Evolutionary conservation across 2,797 vertebrate genomes (phyloP).

Genomic region (Lacerta agilis): DNA sequence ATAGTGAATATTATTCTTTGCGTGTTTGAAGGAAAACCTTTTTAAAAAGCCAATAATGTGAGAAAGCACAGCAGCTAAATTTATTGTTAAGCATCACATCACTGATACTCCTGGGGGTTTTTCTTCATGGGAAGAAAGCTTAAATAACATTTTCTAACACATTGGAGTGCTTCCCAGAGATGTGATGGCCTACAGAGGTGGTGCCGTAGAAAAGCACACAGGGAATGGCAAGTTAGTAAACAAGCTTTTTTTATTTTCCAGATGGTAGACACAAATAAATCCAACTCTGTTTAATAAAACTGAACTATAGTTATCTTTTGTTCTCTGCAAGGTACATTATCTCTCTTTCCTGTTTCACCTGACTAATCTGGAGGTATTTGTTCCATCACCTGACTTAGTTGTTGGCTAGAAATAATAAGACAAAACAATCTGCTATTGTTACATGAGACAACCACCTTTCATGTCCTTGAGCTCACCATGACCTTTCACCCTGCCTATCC

Average conservation of each 20-base stretch:
- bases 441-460: slow-evolving; percentile 83
- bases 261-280: slow-evolving; percentile 72
- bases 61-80: slow-evolving; percentile 78
- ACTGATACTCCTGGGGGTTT: slow-evolving; percentile 74
- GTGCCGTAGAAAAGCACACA: slow-evolving; percentile 68
- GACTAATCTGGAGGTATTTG: slow-evolving; percentile 83
- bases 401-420: slow-evolving; percentile 79
- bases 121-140: slow-evolving; percentile 77
- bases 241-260: slow-evolving; percentile 61
- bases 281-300: slow-evolving; percentile 74
- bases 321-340: slow-evolving; percentile 68
- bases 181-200: slow-evolving; percentile 77
- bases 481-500: slow-evolving; percentile 89
- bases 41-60: slow-evolving; percentile 75
- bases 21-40: slow-evolving; percentile 77
- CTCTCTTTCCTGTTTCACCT: slow-evolving; percentile 78
- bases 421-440: slow-evolving; percentile 88
- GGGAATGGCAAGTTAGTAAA: slow-evolving; percentile 67
- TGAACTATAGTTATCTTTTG: slow-evolving; percentile 68
- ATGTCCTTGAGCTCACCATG: slow-evolving; percentile 88
- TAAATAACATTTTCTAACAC: slow-evolving; percentile 81
- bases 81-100: slow-evolving; percentile 79
- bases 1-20: slow-evolving; percentile 76
- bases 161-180: slow-evolving; percentile 79
- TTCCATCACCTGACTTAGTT: slow-evolving; percentile 78